These are phyloP conservation scores for Onychomys leucogaster DNA, from an alignment of 2,797 vertebrate species.

Conservation along the genomic window DNA sequence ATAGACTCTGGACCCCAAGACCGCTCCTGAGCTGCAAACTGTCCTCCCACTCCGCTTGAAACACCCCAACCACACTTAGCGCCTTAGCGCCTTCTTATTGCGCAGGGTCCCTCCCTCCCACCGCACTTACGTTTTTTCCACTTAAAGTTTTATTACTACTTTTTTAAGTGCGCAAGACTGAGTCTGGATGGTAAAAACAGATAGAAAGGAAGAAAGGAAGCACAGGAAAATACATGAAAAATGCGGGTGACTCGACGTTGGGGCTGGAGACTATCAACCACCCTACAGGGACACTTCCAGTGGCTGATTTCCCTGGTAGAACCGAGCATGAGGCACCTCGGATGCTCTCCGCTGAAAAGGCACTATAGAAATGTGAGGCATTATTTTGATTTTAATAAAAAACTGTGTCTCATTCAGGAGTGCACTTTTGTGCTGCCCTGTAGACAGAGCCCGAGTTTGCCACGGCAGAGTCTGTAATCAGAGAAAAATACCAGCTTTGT, in stretches of 20 bases:
- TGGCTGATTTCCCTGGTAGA: not conserved
- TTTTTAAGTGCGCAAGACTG: not conserved
- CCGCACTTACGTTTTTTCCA: not conserved
- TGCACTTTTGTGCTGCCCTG: slow-evolving; percentile 62
- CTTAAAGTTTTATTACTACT: slow-evolving; percentile 66
- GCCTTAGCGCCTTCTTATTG: not conserved
- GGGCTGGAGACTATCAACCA: not conserved
- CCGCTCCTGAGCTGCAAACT: not conserved
- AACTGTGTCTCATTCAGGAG: slow-evolving; percentile 60
- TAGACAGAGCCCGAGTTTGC: slow-evolving; percentile 69
- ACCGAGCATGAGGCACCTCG: not conserved
- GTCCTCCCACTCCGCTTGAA: not conserved
- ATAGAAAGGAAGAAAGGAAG: not conserved
- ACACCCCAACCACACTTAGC: not conserved
- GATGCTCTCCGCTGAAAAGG: slow-evolving; percentile 14
- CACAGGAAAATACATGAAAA: not conserved
- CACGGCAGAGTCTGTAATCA: slow-evolving; percentile 78
- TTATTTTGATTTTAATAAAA: slow-evolving; percentile 76
- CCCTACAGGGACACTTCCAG: not conserved
- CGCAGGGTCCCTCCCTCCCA: not conserved
- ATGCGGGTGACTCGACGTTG: not conserved
- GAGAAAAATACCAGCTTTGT: slow-evolving; percentile 82
- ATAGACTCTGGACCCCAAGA: not conserved
- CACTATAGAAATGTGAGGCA: slow-evolving; percentile 38
- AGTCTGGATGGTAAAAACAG: slow-evolving; percentile 48